Evolutionary conservation across 2,797 vertebrate genomes (phyloP), one percentile per base, ranked within the genome.

Genomic region (Borostomias antarcticus): DNA sequence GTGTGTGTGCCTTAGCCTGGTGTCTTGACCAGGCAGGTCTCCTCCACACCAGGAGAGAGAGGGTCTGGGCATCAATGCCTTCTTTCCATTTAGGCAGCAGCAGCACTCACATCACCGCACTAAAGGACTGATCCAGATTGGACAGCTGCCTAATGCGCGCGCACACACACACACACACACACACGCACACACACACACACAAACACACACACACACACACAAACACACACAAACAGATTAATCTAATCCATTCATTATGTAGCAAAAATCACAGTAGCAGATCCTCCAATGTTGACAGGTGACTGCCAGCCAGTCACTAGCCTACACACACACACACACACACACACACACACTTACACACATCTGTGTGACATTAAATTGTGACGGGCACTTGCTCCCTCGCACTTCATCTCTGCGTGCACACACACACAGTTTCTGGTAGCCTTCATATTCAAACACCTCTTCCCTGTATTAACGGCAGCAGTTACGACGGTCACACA

Each of bases 401-500:
- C 54, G 40, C 47, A 48, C 48, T 47, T 4, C 45, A 15, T 53
- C 32, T 64, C 51, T 28, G 62, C 71, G 35, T 66, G 45, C 63
- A 59, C 33, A 9, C 67, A 81, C 5, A n/a, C n/a, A n/a, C n/a
- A n/a, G n/a, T n/a, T n/a, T n/a, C n/a, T n/a, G n/a, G n/a, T n/a
- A n/a, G n/a, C n/a, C n/a, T n/a, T n/a, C n/a, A n/a, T n/a, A n/a
- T n/a, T n/a, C 33, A 35, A 35, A 5, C 33, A 35, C 33, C 10
- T 5, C 33, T 5, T 35, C 10, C 33, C 33, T 5, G 33, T n/a
- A 35, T 35, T 10, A 35, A 35, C 33, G 5, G 5, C 63, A 66
- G 70, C 60, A 40, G 53, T 21, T 48, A n/a, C n/a, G n/a, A n/a
- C 73, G 68, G 48, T 32, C 33, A 68, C 51, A 35, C 21, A 43